Conservation (phyloP, 2,888 invertebrate genomes). For the Mythimna lalbum region DNA sequence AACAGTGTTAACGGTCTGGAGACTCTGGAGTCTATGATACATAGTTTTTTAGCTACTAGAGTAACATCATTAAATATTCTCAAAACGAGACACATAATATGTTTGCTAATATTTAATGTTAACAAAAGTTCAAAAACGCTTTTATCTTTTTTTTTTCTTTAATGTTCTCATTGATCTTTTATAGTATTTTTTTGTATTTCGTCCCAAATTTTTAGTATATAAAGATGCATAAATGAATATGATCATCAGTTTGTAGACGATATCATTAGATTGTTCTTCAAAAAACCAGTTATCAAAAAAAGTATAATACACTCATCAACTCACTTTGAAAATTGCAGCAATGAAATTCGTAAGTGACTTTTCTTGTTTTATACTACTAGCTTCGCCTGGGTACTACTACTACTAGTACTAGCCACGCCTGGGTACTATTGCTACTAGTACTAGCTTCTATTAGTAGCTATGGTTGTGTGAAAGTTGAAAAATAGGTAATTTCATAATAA, state of each 20-base stretch:
- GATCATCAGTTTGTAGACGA: constrained; percentile 10
- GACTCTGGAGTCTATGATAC: too few species aligned
- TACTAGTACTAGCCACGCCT: neutral
- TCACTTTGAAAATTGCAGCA: constrained; percentile 1
- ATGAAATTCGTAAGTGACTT: constrained; percentile 42
- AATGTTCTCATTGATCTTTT: neutral
- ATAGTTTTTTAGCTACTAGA: neutral
- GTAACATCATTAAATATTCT: neutral
- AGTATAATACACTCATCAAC: constrained; percentile 3
- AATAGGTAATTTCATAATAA: neutral
- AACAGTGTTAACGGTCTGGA: too few species aligned
- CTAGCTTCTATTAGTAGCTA: too few species aligned
- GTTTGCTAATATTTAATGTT: neutral
- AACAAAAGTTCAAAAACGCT: neutral
- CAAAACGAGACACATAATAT: too few species aligned
- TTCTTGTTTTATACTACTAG: neutral
- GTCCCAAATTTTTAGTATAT: constrained; percentile 20
- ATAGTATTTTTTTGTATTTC: neutral
- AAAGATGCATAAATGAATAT: neutral
- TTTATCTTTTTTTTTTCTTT: neutral
- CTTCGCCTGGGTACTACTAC: neutral
- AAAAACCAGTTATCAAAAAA: too few species aligned
- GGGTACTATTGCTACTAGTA: too few species aligned
- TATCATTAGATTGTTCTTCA: too few species aligned
- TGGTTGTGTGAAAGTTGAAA: neutral